phyloP scores from a whole-genome alignment of 2,113 vertebrate genomes.

The Meles meles region DNA sequence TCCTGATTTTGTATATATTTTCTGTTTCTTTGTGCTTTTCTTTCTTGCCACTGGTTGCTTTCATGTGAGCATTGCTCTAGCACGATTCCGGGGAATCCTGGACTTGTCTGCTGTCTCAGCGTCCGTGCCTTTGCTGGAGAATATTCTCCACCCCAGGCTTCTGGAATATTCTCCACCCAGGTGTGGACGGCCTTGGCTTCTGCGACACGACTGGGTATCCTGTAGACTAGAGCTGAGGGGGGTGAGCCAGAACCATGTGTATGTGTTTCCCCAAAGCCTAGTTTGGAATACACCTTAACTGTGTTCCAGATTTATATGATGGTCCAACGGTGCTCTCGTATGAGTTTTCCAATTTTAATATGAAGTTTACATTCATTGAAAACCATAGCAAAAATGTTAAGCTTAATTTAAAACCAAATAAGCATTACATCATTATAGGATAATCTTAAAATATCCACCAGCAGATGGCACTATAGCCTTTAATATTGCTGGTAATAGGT shows the following conservation, averaged over 20 bases:
- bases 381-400: not conserved
- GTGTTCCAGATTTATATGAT: not conserved
- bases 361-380: not conserved
- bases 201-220: not conserved
- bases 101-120: not conserved
- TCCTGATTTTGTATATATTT: not conserved
- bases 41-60: not conserved
- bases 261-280: not conserved
- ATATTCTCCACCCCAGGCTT: not conserved
- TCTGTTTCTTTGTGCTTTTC: not conserved
- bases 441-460: constrained; percentile 42
- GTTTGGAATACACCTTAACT: not conserved
- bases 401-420: constrained; percentile 47
- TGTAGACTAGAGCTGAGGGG: not conserved
- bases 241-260: not conserved
- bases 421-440: not conserved
- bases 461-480: constrained; percentile 71
- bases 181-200: not conserved
- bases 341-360: not conserved
- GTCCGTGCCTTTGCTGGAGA: not conserved
- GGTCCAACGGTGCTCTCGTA: not conserved
- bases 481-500: not conserved
- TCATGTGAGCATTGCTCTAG: not conserved
- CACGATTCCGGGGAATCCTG: not conserved
- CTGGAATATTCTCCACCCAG: not conserved